Base-by-base conservation (phyloP, 2,113 vertebrate species). In the Lontra canadensis region DNA sequence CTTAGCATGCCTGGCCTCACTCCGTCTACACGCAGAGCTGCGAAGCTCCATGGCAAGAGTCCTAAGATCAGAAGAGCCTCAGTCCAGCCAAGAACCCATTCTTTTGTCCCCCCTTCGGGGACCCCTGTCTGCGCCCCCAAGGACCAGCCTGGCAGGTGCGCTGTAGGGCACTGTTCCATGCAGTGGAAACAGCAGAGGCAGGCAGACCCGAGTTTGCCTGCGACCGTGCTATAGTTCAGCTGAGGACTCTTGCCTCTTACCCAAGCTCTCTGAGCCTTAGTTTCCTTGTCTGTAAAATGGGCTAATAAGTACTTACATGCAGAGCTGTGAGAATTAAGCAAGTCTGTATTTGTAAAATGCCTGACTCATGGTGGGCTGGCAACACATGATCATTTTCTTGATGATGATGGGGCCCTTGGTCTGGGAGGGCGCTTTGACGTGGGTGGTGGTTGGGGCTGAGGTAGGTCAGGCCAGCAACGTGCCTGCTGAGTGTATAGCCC, bases 231-330 rank as follows among this genome's bases (percentile, higher is more conserved):
- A 14, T 31, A 12, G 36, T n/a, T 44, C 8, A 11, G 49, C 65
- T 89, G 67, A 69, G 29, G 6, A 9, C n/a, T 44, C 84, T 49
- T 4, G 21, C 34, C 20, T 36, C 39, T 82, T 20, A 4, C 59
- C 55, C 15, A 4, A 67, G 49, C 49, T 69, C 55, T 5, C 12
- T 25, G 10, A 57, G 21, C 80, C 93, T 79, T 15, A 12, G 42
- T 55, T 88, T 57, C 7, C 59, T 61, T 31, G 25, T 65, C 96
- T 93, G 26, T 88, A 42, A 92, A 84, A 95, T 65, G 78, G 69
- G 47, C 55, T 84, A 26, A 21, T 52, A 44, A 63, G 65, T 49
- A 23, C 78, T n/a, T 23, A 10, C 20, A 18, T 1, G 23, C 13
- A 44, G n/a, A n/a, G 3, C 8, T 8, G 15, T 92, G 42, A 63